Evolutionary conservation across 2,888 invertebrate genomes (phyloP), one percentile per base, ranked within the genome.

Genomic region (Homarus gammarus): DNA sequence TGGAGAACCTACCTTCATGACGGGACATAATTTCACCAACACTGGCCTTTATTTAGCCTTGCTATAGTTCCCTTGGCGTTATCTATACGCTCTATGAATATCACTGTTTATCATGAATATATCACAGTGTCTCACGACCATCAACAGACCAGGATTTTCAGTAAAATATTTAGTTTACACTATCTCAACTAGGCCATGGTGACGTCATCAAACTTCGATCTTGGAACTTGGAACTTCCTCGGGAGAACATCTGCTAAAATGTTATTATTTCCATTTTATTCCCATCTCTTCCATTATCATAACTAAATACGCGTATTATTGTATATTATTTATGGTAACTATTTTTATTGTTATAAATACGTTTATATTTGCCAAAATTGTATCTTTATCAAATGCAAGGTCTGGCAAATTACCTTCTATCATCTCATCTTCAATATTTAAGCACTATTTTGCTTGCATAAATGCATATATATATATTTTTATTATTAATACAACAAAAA

Each of bases 201-300:
- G 89, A 89, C 89, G 89, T 89, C 89, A 89, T 85, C 68, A 84
- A 84, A 78, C 89, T 89, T 89, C 85, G 85, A 89, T 85, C 89
- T 89, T 89, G 78, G 89, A 89, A 84, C 89, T 89, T 89, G 89
- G 89, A 89, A 89, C 89, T 89, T 89, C 88, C 89, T 89, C 84
- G 68, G 31, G 27, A 73, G n/a, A 22, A 38, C 84, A 89, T 89
- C 56, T 89, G 89, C 33, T 73, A 56, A 2, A 87, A 51, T 36
- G 15, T 49, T 68, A 68, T 8, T 6, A n/a, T 22, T 82, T 38
- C 40, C 70, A 31, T 44, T 64, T 44, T 70, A 44, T 72, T 27
- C 6, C n/a, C 2, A 36, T 10, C 18, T 70, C 10, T 12, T 33
- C 10, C n/a, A 8, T 27, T 18, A 27, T 12, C 22, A 18, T 2